Evolutionary conservation across 2,888 invertebrate genomes (phyloP), one percentile per base, ranked within the genome.

Genomic region (Leucophenga maculata): DNA sequence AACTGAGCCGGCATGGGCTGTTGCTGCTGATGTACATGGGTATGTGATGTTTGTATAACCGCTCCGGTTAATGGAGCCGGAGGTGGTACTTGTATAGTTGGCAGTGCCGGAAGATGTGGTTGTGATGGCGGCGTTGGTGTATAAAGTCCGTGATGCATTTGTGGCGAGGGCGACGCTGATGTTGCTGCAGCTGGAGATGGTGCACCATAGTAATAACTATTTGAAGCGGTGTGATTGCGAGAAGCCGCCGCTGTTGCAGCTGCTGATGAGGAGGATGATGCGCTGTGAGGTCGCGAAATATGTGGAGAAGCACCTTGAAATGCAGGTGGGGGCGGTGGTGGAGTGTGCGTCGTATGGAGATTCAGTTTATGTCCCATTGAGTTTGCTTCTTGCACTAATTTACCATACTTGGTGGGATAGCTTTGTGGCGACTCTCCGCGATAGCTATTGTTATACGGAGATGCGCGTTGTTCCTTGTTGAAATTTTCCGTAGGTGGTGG

Each of bases 331-430:
- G 68, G 59, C 65, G 69, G 59, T 8, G 62, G 16, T 14, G 64
- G 13, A 6, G 67, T 46, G n/a, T 46, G 72, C 50, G 16, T 67
- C 59, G 2, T 18, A 57, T 54, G 32, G 52, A 72, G 32, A 70
- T 8, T 48, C 67, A 75, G 32, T 69, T 73, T 46, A 69, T 71
- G 65, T 54, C 6, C 69, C 72, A 67, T 75, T 62, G 71, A 72
- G 11, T 68, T 54, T 39, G 69, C 74, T 16, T 78, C 80, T 62
- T 77, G 77, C 22, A 80, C 68, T 22, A 82, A 64, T 68, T 85
- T 86, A 31, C 80, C 78, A 62, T 82, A 83, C 74, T 86, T 85
- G 14, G 78, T 82, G 66, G 78, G 78, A 75, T 85, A 85, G 55
- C 75, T 78, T 22, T 78, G 80, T 11, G 81, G 75, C 16, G 78